Conservation (phyloP, 2,888 invertebrate genomes). For the Pedicia rivosa region DNA sequence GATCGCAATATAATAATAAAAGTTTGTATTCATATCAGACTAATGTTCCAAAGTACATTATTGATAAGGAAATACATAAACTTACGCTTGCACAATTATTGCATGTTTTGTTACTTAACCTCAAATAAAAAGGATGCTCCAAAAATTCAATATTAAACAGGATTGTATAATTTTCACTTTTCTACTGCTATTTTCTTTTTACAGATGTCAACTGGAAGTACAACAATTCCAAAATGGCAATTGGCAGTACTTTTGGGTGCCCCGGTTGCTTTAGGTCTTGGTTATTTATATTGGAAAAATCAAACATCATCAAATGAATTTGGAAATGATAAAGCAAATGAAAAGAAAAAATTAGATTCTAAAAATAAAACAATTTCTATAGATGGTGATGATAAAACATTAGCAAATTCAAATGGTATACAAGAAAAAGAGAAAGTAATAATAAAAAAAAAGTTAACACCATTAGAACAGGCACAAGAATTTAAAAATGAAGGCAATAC, state of each 20-base stretch:
- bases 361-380: slow-evolving; percentile 30
- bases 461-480: slow-evolving; percentile 56
- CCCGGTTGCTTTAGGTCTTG: slow-evolving; percentile 66
- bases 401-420: slow-evolving; percentile 20
- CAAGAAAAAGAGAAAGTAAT: slow-evolving; percentile 5
- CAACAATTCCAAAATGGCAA: slow-evolving; percentile 68
- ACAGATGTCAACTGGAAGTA: slow-evolving; percentile 16
- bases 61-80: no score
- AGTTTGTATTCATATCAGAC: no score
- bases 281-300: slow-evolving; percentile 57
- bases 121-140: no score
- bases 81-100: no score
- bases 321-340: slow-evolving; percentile 14
- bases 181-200: no score
- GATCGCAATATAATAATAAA: no score
- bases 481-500: slow-evolving; percentile 81
- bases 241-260: slow-evolving; percentile 69
- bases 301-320: slow-evolving; percentile 14
- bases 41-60: no score
- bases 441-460: slow-evolving; percentile 31
- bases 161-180: no score
- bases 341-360: slow-evolving; percentile 34
- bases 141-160: no score
- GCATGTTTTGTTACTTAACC: no score
- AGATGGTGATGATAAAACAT: slow-evolving; percentile 37